These are phyloP conservation scores for Heterodera schachtii DNA, from an alignment of 1,140 invertebrate genomes.

Conservation along the genomic window DNA sequence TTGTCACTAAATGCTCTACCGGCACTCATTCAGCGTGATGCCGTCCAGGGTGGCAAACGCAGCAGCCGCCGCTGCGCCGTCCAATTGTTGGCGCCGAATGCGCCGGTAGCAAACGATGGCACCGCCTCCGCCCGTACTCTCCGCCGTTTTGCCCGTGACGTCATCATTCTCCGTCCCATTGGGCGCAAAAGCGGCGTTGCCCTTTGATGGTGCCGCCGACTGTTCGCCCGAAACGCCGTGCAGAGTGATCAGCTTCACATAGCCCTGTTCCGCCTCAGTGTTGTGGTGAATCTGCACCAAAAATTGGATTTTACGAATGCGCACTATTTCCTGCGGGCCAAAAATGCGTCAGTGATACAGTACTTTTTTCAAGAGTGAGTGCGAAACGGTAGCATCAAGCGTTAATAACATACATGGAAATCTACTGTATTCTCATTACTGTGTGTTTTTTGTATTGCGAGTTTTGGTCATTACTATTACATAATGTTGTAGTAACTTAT, in stretches of 20 bases:
- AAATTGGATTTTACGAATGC: not conserved
- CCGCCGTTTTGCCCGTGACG: not conserved
- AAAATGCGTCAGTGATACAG: not conserved
- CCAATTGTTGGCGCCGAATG: slow-evolving; percentile 18
- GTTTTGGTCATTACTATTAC: no score
- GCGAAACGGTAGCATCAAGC: no score
- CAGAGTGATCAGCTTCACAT: not conserved
- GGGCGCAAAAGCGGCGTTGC: not conserved
- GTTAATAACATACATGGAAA: no score
- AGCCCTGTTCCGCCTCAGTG: not conserved
- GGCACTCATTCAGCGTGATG: slow-evolving; percentile 22
- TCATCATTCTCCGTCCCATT: not conserved
- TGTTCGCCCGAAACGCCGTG: not conserved
- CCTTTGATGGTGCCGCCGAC: not conserved
- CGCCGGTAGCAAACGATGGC: slow-evolving; percentile 21
- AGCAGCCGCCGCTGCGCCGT: not conserved
- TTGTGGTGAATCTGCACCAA: not conserved
- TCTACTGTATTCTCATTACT: no score
- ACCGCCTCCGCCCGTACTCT: not conserved
- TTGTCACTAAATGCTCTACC: not conserved
- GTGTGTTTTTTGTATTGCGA: no score
- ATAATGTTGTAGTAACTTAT: no score
- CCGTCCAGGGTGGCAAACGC: slow-evolving; percentile 8
- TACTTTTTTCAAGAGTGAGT: no score
- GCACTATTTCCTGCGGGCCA: not conserved